phyloP scores from a whole-genome alignment of 1,140 invertebrate genomes.

The Philotrypesis tridentata region DNA sequence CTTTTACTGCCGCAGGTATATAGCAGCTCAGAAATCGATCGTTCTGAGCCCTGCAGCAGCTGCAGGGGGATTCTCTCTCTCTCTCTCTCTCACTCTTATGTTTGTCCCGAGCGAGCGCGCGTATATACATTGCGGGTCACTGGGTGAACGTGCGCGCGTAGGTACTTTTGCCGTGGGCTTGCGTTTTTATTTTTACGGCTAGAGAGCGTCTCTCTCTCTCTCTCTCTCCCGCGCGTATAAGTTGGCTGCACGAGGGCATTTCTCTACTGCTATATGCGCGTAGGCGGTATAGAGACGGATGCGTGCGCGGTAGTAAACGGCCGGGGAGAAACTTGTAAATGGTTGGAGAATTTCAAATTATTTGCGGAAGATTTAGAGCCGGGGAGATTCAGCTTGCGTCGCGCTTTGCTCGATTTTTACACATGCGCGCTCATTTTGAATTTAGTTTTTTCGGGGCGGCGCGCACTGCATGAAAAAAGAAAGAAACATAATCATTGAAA shows the following conservation, averaged over 20 bases:
- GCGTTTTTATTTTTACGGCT: neutral
- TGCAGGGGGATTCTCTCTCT: neutral
- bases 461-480: no score
- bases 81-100: no score
- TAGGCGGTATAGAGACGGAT: neutral
- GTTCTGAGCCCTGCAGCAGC: neutral
- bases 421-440: no score
- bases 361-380: neutral
- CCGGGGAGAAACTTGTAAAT: neutral
- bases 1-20: neutral
- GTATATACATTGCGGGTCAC: conserved; percentile 26
- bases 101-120: neutral
- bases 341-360: neutral
- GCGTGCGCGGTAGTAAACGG: neutral
- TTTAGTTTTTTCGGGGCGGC: no score
- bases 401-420: no score
- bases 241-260: neutral
- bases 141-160: neutral
- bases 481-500: no score
- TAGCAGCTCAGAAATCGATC: neutral
- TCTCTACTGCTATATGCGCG: neutral
- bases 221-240: neutral
- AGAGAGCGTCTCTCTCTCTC: neutral
- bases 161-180: conserved; percentile 1
- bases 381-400: no score